phyloP scores from a whole-genome alignment of 1,140 invertebrate species.

The Diabrotica virgifera region DNA sequence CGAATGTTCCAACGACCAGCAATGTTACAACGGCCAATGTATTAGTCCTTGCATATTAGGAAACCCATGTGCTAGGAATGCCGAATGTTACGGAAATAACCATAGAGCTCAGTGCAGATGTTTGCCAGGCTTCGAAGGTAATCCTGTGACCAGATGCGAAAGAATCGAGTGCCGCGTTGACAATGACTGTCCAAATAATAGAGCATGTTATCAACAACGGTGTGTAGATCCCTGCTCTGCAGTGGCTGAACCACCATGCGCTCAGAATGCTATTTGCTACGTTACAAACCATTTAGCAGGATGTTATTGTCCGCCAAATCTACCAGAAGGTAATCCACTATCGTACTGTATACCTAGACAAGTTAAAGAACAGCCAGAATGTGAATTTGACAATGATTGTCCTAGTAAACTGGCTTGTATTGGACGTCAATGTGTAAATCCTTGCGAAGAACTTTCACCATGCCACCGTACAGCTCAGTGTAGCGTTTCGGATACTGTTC shows the following conservation, averaged over 20 bases:
- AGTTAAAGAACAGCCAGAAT: constrained; percentile 63
- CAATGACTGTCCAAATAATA: constrained; percentile 68
- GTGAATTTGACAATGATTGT: constrained; percentile 74
- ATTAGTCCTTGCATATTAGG: constrained; percentile 74
- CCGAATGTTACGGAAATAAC: constrained; percentile 74
- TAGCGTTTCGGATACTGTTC: constrained; percentile 74
- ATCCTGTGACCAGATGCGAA: constrained; percentile 75
- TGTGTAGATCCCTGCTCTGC: constrained; percentile 74
- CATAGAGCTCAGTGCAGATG: constrained; percentile 76
- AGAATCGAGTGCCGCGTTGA: constrained; percentile 76
- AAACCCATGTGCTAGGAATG: constrained; percentile 76
- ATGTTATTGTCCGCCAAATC: constrained; percentile 72
- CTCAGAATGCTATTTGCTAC: constrained; percentile 75
- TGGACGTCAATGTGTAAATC: constrained; percentile 72
- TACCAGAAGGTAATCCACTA: constrained; percentile 74
- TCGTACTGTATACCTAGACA: constrained; percentile 64
- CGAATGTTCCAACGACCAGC: constrained; percentile 73
- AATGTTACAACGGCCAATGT: constrained; percentile 79
- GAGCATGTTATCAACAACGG: constrained; percentile 65
- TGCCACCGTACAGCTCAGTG: constrained; percentile 70
- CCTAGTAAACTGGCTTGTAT: constrained; percentile 78
- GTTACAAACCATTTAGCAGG: constrained; percentile 70
- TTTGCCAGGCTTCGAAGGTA: constrained; percentile 64
- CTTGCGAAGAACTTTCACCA: constrained; percentile 69
- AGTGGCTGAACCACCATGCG: constrained; percentile 63